Evolutionary conservation across 2,113 vertebrate species (phyloP).

Genomic region (Tragelaphus strepsiceros): DNA sequence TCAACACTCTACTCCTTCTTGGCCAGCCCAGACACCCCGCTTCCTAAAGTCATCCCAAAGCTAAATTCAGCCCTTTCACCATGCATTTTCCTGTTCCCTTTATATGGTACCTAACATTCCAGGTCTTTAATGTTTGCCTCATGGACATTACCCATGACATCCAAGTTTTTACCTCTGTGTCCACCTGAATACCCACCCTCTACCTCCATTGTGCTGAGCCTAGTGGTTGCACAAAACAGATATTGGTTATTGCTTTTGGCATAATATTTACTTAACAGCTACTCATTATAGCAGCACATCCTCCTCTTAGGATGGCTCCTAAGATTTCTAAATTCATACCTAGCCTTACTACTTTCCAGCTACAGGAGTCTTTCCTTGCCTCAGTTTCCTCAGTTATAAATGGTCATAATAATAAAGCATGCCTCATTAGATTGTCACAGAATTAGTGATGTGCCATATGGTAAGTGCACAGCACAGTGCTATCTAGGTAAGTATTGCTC

Average conservation of each 20-base stretch:
- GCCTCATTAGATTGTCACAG: not conserved
- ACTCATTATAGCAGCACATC: too few species aligned
- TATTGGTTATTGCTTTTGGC: not conserved
- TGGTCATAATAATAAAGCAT: not conserved
- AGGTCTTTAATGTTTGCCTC: too few species aligned
- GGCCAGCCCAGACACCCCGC: not conserved
- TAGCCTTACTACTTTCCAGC: not conserved
- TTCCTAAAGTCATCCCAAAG: not conserved
- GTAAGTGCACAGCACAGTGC: not conserved
- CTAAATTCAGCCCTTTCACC: not conserved
- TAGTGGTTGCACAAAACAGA: not conserved
- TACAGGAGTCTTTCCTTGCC: not conserved
- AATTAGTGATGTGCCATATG: not conserved
- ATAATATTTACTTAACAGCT: not conserved
- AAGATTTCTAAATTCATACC: not conserved
- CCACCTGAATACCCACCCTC: not conserved
- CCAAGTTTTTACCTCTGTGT: not conserved
- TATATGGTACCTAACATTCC: not conserved
- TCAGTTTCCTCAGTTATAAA: not conserved
- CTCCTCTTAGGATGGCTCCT: not conserved
- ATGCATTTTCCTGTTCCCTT: not conserved
- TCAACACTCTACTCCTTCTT: not conserved
- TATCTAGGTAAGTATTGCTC: not conserved
- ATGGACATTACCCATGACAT: not conserved
- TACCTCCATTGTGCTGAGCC: not conserved